Conservation (phyloP, 2,888 invertebrate genomes). For the Tolmerus cingulatus region DNA sequence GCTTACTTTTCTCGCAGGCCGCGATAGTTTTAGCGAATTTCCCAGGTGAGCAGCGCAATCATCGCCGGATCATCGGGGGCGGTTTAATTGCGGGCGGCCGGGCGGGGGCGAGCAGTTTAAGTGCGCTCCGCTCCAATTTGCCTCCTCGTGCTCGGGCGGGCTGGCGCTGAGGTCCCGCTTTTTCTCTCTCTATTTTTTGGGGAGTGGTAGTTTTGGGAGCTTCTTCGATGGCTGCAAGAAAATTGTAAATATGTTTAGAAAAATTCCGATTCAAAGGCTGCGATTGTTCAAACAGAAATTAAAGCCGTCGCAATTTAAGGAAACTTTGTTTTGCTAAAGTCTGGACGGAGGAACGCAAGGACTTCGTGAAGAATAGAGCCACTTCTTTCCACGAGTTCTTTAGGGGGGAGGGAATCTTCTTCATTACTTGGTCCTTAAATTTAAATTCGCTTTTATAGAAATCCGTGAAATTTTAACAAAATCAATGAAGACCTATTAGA, state of each 20-base stretch:
- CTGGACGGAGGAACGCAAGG: too few relatives aligned
- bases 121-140: not conserved
- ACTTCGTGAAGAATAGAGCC: too few relatives aligned
- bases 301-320: not conserved
- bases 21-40: not conserved
- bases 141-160: not conserved
- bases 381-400: too few relatives aligned
- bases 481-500: too few relatives aligned
- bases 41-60: not conserved
- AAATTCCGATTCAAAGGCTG: not conserved
- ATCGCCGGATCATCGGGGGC: not conserved
- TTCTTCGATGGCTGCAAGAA: not conserved
- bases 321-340: too few relatives aligned
- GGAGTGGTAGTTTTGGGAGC: not conserved
- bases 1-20: not conserved
- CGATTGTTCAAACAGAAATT: not conserved
- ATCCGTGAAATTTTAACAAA: too few relatives aligned
- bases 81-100: not conserved
- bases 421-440: too few relatives aligned
- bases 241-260: not conserved
- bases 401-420: too few relatives aligned
- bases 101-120: not conserved
- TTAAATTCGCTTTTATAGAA: too few relatives aligned
- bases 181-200: not conserved
- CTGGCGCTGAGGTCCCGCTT: not conserved